A percentile compares a stretch with the other conserved stretches of the same genome.
Conservation (phyloP, 2,113 vertebrate genomes). For the Vulpes lagopus region DNA sequence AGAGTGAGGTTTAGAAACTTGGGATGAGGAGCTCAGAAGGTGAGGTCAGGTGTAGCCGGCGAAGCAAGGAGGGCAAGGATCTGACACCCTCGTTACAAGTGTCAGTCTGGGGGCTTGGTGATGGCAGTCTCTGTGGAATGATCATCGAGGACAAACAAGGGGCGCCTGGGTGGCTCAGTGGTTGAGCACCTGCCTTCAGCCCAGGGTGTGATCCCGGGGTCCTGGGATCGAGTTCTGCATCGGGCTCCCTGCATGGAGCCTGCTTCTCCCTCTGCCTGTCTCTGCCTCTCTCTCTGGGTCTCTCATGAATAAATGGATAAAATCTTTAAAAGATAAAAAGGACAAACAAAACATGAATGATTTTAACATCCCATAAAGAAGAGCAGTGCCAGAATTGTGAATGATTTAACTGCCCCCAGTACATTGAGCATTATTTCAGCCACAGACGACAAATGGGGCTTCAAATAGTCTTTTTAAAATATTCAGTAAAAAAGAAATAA, state of each 20-base stretch:
- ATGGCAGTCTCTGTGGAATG: background rate
- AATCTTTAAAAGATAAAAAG: background rate
- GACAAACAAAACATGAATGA: background rate
- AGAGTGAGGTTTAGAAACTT: background rate
- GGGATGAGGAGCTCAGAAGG: background rate
- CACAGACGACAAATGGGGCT: background rate
- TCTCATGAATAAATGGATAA: too few species aligned
- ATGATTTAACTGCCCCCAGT: background rate
- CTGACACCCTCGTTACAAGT: background rate
- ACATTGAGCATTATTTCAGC: background rate
- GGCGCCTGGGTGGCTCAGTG: too few species aligned
- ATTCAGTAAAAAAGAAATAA: background rate
- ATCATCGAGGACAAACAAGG: background rate
- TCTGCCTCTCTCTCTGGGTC: too few species aligned
- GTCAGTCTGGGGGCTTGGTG: accelerated
- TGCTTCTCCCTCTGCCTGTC: too few species aligned
- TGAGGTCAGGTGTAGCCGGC: background rate
- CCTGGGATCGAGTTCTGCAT: too few species aligned
- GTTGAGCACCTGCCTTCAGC: too few species aligned
- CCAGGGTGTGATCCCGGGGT: too few species aligned
- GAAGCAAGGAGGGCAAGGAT: background rate
- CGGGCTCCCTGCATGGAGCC: too few species aligned
- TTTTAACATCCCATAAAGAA: background rate
- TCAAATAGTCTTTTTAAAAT: background rate
- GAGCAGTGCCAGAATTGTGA: too few species aligned